phyloP scores from a whole-genome alignment of 2,797 vertebrate genomes.

The Neoniphon sammara region DNA sequence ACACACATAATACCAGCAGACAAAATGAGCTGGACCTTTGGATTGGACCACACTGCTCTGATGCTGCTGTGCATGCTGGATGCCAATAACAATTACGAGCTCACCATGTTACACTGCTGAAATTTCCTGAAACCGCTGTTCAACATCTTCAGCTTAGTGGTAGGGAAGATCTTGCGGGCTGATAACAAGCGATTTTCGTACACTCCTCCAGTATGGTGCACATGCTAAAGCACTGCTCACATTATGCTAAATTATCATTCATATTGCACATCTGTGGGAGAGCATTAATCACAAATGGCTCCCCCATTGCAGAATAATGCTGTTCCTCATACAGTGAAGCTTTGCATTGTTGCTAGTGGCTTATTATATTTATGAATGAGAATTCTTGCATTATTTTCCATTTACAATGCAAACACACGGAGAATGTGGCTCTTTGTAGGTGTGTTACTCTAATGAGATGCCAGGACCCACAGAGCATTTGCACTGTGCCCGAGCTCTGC shows the following conservation, averaged over 20 bases:
- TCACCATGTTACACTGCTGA: background rate
- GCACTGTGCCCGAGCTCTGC: conserved; percentile 16
- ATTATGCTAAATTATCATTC: conserved; percentile 21
- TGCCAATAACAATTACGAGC: background rate
- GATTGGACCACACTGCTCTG: background rate
- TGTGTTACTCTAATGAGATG: conserved; percentile 48
- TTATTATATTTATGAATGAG: conserved; percentile 63
- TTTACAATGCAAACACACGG: conserved; percentile 44
- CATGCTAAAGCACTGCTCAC: conserved; percentile 3
- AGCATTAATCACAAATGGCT: conserved; percentile 46
- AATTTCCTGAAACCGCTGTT: background rate
- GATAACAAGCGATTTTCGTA: background rate
- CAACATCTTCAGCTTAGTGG: background rate
- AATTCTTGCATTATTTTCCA: conserved; percentile 64
- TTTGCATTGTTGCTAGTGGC: conserved; percentile 27
- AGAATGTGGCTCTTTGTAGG: conserved; percentile 50
- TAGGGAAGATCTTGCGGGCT: background rate
- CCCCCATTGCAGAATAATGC: conserved; percentile 37
- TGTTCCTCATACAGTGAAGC: conserved; percentile 56
- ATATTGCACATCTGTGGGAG: conserved; percentile 39
- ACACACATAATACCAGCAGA: conserved; percentile 3
- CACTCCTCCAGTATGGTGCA: conserved; percentile 8
- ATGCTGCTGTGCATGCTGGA: background rate
- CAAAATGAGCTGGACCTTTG: conserved; percentile 8
- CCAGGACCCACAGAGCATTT: conserved; percentile 32